phyloP scores from a whole-genome alignment of 2,888 invertebrate species.

The Drosophila niveifrons region DNA sequence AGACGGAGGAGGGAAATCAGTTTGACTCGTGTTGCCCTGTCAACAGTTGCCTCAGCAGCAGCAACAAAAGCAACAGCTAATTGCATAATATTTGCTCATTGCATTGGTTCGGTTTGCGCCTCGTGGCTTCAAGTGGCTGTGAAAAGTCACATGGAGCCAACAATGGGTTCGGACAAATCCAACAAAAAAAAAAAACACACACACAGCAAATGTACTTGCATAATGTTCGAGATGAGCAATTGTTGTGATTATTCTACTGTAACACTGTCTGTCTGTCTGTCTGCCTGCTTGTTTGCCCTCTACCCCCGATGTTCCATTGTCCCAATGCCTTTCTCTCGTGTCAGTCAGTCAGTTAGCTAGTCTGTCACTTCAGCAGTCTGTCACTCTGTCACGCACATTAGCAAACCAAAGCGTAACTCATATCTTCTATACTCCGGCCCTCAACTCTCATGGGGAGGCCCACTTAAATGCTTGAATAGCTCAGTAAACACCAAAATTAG shows the following conservation, averaged over 20 bases:
- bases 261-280: conserved; percentile 17
- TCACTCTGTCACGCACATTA: conserved; percentile 38
- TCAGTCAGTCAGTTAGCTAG: neutral
- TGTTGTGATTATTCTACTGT: conserved; percentile 53
- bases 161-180: conserved; percentile 39
- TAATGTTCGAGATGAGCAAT: conserved; percentile 68
- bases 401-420: conserved; percentile 21
- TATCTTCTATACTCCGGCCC: conserved; percentile 8
- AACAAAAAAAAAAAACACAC: conserved; percentile 1
- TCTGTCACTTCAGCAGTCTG: conserved; percentile 10
- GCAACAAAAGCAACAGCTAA: conserved; percentile 13
- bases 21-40: conserved; percentile 13
- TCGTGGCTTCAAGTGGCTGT: conserved; percentile 58
- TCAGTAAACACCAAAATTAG: conserved; percentile 48
- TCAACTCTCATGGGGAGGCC: neutral
- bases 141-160: conserved; percentile 69
- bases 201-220: conserved; percentile 40
- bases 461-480: conserved; percentile 24
- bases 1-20: conserved; percentile 29
- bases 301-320: neutral
- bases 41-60: conserved; percentile 20
- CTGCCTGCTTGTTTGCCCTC: neutral
- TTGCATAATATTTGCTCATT: conserved; percentile 46
- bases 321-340: neutral
- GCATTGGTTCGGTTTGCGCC: conserved; percentile 65